These are phyloP conservation scores for Patella ulyssiponensis DNA, from an alignment of 2,888 invertebrate genomes.

Conservation along the genomic window DNA sequence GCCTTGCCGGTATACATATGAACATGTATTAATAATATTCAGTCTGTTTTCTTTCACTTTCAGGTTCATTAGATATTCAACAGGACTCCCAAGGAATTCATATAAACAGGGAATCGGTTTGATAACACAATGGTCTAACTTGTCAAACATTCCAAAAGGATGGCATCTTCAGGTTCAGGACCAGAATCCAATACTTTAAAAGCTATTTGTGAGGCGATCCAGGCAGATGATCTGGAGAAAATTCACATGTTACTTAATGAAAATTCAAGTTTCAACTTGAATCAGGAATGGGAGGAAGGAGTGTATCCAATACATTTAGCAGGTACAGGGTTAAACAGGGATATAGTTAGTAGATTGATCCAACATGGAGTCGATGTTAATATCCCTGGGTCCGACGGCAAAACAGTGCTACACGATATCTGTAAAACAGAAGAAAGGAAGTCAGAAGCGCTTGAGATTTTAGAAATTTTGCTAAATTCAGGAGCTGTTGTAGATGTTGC, in stretches of 20 bases:
- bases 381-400: slow-evolving; percentile 52
- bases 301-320: slow-evolving; percentile 49
- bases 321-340: slow-evolving; percentile 47
- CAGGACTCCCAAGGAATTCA: too few relatives aligned
- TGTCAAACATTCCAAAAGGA: too few relatives aligned
- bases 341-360: slow-evolving; percentile 44
- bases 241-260: slow-evolving; percentile 30
- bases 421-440: slow-evolving; percentile 50
- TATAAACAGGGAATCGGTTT: too few relatives aligned
- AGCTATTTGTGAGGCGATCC: slow-evolving; percentile 29
- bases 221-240: slow-evolving; percentile 19
- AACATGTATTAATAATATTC: too few relatives aligned
- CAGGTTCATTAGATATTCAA: too few relatives aligned
- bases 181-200: slow-evolving; percentile 6
- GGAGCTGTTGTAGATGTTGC: slow-evolving; percentile 51
- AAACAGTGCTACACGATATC: slow-evolving; percentile 53
- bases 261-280: slow-evolving; percentile 30
- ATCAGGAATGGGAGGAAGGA: slow-evolving; percentile 31
- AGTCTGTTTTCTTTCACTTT: too few relatives aligned
- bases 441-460: slow-evolving; percentile 48
- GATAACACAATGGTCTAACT: too few relatives aligned
- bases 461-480: slow-evolving; percentile 45
- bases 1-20: too few relatives aligned
- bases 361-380: slow-evolving; percentile 43
- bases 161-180: too few relatives aligned